Base-by-base conservation (phyloP, 2,888 invertebrate genomes). In the Rhyacophila evoluta region DNA sequence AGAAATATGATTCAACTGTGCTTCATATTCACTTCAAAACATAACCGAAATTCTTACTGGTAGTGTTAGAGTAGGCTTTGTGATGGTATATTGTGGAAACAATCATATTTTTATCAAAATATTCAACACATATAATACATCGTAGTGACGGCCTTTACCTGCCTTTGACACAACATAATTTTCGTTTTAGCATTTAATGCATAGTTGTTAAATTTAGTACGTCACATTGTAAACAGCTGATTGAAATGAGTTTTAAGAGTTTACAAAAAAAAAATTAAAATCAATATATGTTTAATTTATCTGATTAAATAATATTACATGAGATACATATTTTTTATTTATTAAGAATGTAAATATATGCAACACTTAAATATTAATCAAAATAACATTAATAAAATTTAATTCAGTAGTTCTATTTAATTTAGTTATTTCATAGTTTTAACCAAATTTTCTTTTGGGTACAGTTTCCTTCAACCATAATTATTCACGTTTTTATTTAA, bases 81-180 rank as follows among this genome's bases (percentile, higher is more conserved):
- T 33, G 25, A 19, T 41, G 76, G 28, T 36, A 71, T 36, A 71
- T 41, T 41, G 29, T 11, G 25, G 71, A 19, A 41, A 71, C 27
- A 41, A 71, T 76, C 76, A 76, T 76, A 76, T 71, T 74, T 68
- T 67, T 55, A 19, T 55, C 55, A 19, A 55, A 55, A 25, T 55
- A 55, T 55, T 55, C 55, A 55, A 55, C 55, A 55, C 55, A 55
- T 55, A 55, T 55, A 19, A 55, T 55, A 55, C 55, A 55, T 55
- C 55, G 55, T 19, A 55, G 8, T 25, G 55, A 55, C 55, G 55
- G 55, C 19, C 55, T 55, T 55, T 19, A 19, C 55, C 55, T 55
- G 55, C 25, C 55, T 55, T 55, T 55, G 55, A 55, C 55, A 55
- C 55, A 55, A 55, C 19, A 55, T 19, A 55, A 55, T 55, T 19